A percentile compares a stretch with the other conserved stretches of the same genome.
These are phyloP conservation scores for Coleophora deauratella DNA, from an alignment of 2,888 invertebrate species.

Conservation along the genomic window DNA sequence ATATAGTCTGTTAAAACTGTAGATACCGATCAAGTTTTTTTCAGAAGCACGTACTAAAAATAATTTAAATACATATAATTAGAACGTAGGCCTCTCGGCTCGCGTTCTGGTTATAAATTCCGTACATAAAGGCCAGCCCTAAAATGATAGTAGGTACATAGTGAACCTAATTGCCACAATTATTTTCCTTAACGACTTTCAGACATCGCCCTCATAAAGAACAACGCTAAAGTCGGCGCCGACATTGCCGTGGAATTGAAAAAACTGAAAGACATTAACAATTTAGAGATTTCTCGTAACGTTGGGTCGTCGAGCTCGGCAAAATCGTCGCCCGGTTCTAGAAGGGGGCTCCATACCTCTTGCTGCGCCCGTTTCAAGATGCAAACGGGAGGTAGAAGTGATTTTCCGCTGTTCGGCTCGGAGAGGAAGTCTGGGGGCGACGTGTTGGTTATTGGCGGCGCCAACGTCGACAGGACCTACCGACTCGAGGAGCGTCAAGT, in stretches of 20 bases:
- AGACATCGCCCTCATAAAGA: slow-evolving; percentile 94
- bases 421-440: slow-evolving; percentile 27
- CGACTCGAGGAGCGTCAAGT: slow-evolving; percentile 76
- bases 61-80: slow-evolving; percentile 39
- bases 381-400: slow-evolving; percentile 15
- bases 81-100: slow-evolving; percentile 26
- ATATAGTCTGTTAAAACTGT: too few species aligned
- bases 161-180: slow-evolving; percentile 46
- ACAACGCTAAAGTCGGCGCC: slow-evolving; percentile 91
- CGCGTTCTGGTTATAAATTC: slow-evolving; percentile 42
- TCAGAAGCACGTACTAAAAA: slow-evolving; percentile 23
- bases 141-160: slow-evolving; percentile 33
- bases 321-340: slow-evolving; percentile 22
- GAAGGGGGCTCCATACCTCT: slow-evolving; percentile 46
- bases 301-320: slow-evolving; percentile 29
- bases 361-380: slow-evolving; percentile 17
- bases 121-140: slow-evolving; percentile 30
- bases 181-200: slow-evolving; percentile 49
- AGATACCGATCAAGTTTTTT: too few species aligned
- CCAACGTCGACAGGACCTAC: slow-evolving; percentile 82
- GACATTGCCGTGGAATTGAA: slow-evolving; percentile 81
- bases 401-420: slow-evolving; percentile 22
- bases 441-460: slow-evolving; percentile 84
- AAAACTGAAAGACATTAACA: slow-evolving; percentile 45
- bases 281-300: slow-evolving; percentile 36